phyloP scores from a whole-genome alignment of 2,797 vertebrate genomes.

The Anabacerthia variegaticeps region DNA sequence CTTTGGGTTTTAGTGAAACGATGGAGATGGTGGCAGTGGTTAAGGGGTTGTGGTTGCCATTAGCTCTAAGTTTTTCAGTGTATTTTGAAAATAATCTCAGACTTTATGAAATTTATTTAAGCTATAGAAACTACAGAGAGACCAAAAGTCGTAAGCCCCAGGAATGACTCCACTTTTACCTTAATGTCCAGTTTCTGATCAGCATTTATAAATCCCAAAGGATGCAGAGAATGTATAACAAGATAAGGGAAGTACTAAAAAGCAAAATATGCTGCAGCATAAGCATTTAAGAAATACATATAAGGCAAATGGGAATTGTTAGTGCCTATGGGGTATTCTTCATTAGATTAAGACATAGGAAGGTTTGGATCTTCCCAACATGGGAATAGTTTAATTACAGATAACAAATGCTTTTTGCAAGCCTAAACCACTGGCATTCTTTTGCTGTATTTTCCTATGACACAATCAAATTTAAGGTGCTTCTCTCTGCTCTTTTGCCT shows the following conservation, averaged over 20 bases:
- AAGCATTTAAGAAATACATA: not conserved
- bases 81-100: not conserved
- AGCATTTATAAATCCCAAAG: constrained; percentile 34
- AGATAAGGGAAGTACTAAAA: not conserved
- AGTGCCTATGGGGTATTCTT: not conserved
- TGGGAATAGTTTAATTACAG: not conserved
- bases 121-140: not conserved
- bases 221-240: not conserved
- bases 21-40: not conserved
- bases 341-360: not conserved
- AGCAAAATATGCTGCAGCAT: not conserved
- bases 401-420: not conserved
- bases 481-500: not conserved
- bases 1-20: not conserved
- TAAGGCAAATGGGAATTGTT: not conserved
- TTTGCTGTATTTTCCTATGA: not conserved
- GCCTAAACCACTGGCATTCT: not conserved
- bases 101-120: not conserved
- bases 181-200: not conserved
- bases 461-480: not conserved
- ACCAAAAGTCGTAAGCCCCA: not conserved
- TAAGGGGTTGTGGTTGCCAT: not conserved
- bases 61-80: not conserved
- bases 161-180: not conserved
- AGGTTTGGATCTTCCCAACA: not conserved